These are phyloP conservation scores for Heteromyza rotundicornis DNA, from an alignment of 2,888 invertebrate species.

Conservation along the genomic window DNA sequence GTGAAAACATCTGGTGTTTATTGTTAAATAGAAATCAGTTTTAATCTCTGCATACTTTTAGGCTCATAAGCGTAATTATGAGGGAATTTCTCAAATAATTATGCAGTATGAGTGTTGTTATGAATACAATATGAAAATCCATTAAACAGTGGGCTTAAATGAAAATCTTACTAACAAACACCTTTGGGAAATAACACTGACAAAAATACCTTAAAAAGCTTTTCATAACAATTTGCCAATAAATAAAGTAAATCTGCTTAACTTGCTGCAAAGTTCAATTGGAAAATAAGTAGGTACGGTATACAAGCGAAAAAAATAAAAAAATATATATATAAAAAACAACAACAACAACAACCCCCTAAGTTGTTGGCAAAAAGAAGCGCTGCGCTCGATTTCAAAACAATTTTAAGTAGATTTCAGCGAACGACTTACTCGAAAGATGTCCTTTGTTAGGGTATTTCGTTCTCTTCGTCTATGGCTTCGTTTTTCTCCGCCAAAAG, in stretches of 20 bases:
- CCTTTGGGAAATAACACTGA: neutral
- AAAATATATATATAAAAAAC: neutral
- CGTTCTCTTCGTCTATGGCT: neutral
- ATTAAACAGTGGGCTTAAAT: too few species aligned
- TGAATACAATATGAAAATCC: too few species aligned
- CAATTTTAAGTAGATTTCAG: conserved; percentile 50
- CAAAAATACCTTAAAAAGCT: neutral
- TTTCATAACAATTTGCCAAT: conserved; percentile 30
- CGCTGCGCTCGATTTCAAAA: conserved; percentile 29
- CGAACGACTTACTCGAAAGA: neutral
- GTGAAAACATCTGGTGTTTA: conserved; percentile 32
- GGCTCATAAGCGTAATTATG: neutral
- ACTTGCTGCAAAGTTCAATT: conserved; percentile 17
- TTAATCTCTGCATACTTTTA: conserved; percentile 16
- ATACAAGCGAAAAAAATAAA: conserved; percentile 20
- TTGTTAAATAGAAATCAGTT: conserved; percentile 15
- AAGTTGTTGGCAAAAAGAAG: neutral
- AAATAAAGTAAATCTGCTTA: conserved; percentile 30
- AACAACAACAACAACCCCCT: too few species aligned
- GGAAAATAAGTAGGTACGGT: neutral
- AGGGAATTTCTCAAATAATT: too few species aligned
- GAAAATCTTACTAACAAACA: too few species aligned
- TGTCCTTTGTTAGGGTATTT: neutral
- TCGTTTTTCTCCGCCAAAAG: neutral
- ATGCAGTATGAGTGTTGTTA: too few species aligned